A percentile compares a stretch with the other conserved stretches of the same genome.
Evolutionary conservation across 2,113 vertebrate species (phyloP).

Genomic region (Epinephelus moara): DNA sequence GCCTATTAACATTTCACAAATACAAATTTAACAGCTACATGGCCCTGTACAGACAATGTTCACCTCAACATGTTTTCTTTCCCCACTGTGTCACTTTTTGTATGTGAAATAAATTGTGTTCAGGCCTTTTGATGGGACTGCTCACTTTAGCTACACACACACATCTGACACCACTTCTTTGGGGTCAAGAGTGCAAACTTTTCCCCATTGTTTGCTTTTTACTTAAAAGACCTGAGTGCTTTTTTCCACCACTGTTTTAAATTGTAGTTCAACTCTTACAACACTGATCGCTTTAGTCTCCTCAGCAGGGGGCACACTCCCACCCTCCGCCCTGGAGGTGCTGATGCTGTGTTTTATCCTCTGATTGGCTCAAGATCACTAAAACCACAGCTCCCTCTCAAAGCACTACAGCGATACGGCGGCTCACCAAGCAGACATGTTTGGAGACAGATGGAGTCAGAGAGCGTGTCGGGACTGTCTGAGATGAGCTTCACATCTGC

Average conservation of each 20-base stretch:
- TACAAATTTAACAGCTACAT: background rate
- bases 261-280: background rate
- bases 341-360: conserved; percentile 24
- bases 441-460: conserved; percentile 78
- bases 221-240: background rate
- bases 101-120: background rate
- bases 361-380: conserved; percentile 56
- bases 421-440: conserved; percentile 62
- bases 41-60: too few relatives aligned
- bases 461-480: conserved; percentile 70
- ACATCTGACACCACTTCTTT: conserved; percentile 1
- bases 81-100: background rate
- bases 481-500: conserved; percentile 79
- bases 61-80: background rate
- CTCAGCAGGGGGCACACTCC: conserved; percentile 29
- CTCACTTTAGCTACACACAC: conserved; percentile 8
- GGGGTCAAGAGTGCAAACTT: background rate
- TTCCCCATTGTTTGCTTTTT: conserved; percentile 14
- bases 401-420: conserved; percentile 27
- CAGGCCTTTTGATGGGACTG: background rate
- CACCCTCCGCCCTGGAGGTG: background rate
- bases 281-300: conserved; percentile 33
- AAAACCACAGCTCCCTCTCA: conserved; percentile 32
- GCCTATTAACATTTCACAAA: background rate
- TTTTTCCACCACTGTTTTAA: background rate